A percentile compares a stretch with the other conserved stretches of the same genome.
These are phyloP conservation scores for Herpailurus yagouaroundi DNA, from an alignment of 2,113 vertebrate genomes.

Conservation along the genomic window DNA sequence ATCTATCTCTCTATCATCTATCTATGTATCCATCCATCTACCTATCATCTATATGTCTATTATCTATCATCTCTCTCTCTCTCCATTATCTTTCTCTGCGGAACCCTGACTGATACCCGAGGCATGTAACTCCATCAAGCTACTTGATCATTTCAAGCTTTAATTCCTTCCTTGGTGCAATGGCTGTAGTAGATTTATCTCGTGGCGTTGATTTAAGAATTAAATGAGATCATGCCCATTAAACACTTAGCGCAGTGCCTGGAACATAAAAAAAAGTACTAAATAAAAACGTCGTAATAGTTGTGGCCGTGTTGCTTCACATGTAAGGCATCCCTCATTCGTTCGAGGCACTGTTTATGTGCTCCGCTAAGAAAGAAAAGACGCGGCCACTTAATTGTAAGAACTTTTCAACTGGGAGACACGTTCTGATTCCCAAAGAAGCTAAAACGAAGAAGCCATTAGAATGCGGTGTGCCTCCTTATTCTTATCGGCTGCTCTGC, in stretches of 20 bases:
- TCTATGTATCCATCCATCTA: background rate
- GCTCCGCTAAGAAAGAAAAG: background rate
- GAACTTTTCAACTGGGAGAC: background rate
- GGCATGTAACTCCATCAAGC: background rate
- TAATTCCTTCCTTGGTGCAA: background rate
- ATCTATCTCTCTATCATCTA: no score
- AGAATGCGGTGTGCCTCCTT: fast-evolving
- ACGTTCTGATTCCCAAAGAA: background rate
- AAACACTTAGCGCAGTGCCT: background rate
- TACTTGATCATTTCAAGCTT: background rate
- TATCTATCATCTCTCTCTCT: no score
- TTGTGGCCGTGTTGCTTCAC: background rate
- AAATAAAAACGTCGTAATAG: background rate
- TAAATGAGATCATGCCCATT: background rate
- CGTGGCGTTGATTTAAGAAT: background rate
- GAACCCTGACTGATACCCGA: background rate
- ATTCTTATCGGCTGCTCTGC: no score
- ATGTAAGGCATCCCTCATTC: fast-evolving
- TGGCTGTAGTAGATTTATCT: background rate
- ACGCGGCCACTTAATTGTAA: fast-evolving
- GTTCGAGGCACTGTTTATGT: no score
- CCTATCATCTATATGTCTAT: no score
- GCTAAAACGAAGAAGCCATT: background rate
- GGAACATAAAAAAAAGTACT: background rate
- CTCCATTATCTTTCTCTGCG: background rate